Percentiles rank a stretch among this genome's conserved stretches.
Evolutionary conservation across 2,888 invertebrate species (phyloP).

Genomic region (Hirtodrosophila histrioides): DNA sequence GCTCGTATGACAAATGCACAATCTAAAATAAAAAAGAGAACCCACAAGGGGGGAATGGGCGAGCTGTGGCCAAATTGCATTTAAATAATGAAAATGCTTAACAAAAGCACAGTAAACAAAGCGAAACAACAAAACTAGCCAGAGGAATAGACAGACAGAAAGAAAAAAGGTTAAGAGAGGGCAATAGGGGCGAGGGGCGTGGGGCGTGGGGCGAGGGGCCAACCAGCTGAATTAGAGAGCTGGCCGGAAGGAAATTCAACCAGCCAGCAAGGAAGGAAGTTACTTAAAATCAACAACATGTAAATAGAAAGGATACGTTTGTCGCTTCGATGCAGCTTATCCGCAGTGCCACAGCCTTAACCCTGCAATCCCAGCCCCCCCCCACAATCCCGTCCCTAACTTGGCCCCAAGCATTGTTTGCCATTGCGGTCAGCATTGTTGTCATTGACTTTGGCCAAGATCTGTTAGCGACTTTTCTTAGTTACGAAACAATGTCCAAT

Average conservation of each 20-base stretch:
- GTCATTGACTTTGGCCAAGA: slow-evolving; percentile 45
- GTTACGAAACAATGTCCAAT: slow-evolving; percentile 11
- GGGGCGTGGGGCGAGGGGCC: no score
- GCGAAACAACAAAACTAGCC: slow-evolving; percentile 33
- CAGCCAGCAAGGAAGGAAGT: slow-evolving; percentile 55
- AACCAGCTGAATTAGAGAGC: not conserved
- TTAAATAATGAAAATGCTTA: slow-evolving; percentile 65
- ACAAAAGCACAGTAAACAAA: slow-evolving; percentile 55
- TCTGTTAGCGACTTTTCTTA: slow-evolving; percentile 6
- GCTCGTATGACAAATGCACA: slow-evolving; percentile 49
- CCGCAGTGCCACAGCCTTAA: slow-evolving; percentile 13
- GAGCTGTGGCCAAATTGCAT: slow-evolving; percentile 53
- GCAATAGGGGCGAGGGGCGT: no score
- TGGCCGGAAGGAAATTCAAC: slow-evolving; percentile 33
- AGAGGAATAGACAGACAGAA: slow-evolving; percentile 3
- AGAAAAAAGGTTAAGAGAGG: not conserved
- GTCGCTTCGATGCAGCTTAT: slow-evolving; percentile 45
- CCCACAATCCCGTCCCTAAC: not conserved
- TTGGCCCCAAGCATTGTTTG: slow-evolving; percentile 20
- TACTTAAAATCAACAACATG: slow-evolving; percentile 70
- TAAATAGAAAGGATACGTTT: slow-evolving; percentile 57
- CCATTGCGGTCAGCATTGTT: slow-evolving; percentile 34
- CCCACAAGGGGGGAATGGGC: slow-evolving; percentile 17
- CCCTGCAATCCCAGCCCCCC: not conserved
- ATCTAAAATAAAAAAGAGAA: slow-evolving; percentile 9